phyloP scores from a whole-genome alignment of 2,888 invertebrate genomes.

The Sarcophaga caerulescens region DNA sequence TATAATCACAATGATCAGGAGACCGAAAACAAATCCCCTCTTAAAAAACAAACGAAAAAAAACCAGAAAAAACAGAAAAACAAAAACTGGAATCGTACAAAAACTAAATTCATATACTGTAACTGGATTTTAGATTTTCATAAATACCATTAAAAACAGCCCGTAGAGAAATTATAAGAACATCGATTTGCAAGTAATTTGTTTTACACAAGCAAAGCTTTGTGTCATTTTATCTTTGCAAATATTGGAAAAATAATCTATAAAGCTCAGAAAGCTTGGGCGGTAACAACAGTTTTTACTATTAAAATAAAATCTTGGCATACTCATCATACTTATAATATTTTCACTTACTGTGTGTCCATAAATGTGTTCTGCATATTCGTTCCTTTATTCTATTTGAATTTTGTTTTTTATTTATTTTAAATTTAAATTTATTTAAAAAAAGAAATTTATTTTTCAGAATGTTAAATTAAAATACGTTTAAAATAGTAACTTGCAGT shows the following conservation, averaged over 20 bases:
- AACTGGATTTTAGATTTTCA: background rate
- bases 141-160: background rate
- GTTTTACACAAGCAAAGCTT: no score
- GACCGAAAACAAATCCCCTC: background rate
- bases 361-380: background rate
- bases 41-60: background rate
- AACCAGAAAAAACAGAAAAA: no score
- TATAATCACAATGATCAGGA: slow-evolving; percentile 2
- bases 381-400: background rate
- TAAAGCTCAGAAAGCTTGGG: no score
- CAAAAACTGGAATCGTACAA: background rate
- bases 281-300: no score
- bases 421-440: background rate
- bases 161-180: background rate
- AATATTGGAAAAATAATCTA: no score
- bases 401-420: background rate
- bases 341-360: background rate
- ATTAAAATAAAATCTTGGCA: background rate
- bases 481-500: background rate
- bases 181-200: no score
- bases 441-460: no score
- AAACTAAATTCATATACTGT: background rate
- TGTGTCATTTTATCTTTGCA: no score
- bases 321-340: background rate
- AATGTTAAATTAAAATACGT: background rate